Evolutionary conservation across 37 sponge, comb jelly and placozoan genomes (phyloP).

Genomic region (Sycon ciliatum): DNA sequence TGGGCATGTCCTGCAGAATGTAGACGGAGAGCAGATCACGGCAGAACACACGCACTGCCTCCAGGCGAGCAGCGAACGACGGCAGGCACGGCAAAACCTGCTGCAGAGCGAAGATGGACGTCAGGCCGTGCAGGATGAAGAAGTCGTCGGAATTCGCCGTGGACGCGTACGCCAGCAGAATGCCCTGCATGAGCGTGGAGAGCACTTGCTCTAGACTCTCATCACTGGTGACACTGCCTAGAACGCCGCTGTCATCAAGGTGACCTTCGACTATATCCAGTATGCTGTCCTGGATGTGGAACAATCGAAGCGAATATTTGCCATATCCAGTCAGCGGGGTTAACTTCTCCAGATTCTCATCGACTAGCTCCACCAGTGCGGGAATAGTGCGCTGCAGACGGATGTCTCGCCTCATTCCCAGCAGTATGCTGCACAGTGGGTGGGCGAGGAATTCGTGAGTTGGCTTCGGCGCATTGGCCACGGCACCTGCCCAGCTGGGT

Average conservation of each 20-base stretch:
- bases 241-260: background rate
- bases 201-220: background rate
- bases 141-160: background rate
- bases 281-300: background rate
- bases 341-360: background rate
- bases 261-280: background rate
- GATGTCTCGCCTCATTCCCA: background rate
- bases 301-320: no score
- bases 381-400: background rate
- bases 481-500: no score
- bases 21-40: background rate
- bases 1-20: background rate
- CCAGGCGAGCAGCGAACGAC: background rate
- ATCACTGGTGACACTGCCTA: no score
- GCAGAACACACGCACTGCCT: background rate
- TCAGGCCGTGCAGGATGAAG: background rate
- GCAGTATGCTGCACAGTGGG: background rate
- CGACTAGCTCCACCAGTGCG: background rate
- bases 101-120: background rate
- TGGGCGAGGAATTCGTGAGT: no score
- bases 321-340: background rate
- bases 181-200: background rate
- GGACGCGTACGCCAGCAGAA: background rate
- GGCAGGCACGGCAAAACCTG: background rate
- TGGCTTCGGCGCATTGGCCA: no score